Conservation (phyloP, 2,113 vertebrate species). For the Charina bottae region DNA sequence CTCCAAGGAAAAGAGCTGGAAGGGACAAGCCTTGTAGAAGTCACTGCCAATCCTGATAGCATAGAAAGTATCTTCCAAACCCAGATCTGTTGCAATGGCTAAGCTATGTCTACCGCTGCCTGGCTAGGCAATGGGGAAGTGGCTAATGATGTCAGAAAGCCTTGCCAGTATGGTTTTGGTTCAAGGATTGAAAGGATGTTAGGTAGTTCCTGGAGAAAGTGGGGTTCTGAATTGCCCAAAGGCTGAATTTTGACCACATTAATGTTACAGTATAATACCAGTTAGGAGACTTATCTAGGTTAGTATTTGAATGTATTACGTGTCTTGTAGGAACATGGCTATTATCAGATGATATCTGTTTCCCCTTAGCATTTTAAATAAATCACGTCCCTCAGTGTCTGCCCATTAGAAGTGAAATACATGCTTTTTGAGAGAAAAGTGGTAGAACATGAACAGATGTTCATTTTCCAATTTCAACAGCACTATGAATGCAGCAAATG, state of each 20-base stretch:
- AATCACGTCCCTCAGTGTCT: not conserved
- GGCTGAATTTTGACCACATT: not conserved
- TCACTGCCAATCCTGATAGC: no score
- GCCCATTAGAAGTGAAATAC: not conserved
- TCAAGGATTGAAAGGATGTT: not conserved
- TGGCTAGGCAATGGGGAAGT: not conserved
- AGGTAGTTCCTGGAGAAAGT: not conserved
- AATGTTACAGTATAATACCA: not conserved
- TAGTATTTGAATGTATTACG: not conserved
- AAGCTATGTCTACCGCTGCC: no score
- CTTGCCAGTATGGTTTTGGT: not conserved
- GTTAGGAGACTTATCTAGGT: not conserved
- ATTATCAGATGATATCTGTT: not conserved
- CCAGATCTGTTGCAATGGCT: no score
- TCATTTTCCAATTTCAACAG: not conserved
- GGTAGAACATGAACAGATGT: not conserved
- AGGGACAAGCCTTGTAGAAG: no score
- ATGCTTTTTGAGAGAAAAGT: not conserved
- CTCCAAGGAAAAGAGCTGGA: no score
- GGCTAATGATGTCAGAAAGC: not conserved
- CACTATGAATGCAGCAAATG: not conserved
- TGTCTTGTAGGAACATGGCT: not conserved
- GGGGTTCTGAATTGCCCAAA: not conserved
- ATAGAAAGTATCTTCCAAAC: no score
- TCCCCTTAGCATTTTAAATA: conserved; percentile 1